Conservation (phyloP, 2,888 invertebrate species). For the Chloroclysta siterata region DNA sequence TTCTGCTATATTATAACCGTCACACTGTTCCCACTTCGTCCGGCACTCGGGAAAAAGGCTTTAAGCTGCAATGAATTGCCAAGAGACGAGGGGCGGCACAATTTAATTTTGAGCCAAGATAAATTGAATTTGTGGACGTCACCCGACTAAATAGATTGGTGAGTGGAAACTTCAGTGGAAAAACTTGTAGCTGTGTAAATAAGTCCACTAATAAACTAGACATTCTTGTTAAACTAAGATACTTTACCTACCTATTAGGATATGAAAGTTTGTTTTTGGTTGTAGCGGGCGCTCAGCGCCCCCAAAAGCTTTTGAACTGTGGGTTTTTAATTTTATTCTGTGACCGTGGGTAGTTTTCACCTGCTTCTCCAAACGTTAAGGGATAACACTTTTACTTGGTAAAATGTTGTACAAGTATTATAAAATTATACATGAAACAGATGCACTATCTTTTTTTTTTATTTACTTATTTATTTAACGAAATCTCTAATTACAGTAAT, state of each 20-base stretch:
- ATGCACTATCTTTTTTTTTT: too few relatives aligned
- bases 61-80: constrained; percentile 45
- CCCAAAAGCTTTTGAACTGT: too few relatives aligned
- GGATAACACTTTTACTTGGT: too few relatives aligned
- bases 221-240: neutral
- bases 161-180: constrained; percentile 22
- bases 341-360: too few relatives aligned
- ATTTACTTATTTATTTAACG: too few relatives aligned
- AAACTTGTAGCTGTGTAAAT: constrained; percentile 12
- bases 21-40: neutral
- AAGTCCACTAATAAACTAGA: constrained; percentile 9
- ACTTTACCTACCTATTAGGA: neutral
- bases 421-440: too few relatives aligned
- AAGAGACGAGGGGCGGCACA: constrained; percentile 40
- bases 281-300: neutral
- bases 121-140: constrained; percentile 53
- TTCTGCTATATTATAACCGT: neutral
- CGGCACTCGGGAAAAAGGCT: neutral
- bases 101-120: constrained; percentile 56
- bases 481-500: too few relatives aligned
- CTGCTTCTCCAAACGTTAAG: too few relatives aligned
- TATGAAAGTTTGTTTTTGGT: neutral
- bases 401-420: too few relatives aligned
- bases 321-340: too few relatives aligned
- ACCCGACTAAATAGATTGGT: constrained; percentile 51